Evolutionary conservation across 92 coral and sea anemone species (phyloP).

Genomic region (Phymanthus crucifer): DNA sequence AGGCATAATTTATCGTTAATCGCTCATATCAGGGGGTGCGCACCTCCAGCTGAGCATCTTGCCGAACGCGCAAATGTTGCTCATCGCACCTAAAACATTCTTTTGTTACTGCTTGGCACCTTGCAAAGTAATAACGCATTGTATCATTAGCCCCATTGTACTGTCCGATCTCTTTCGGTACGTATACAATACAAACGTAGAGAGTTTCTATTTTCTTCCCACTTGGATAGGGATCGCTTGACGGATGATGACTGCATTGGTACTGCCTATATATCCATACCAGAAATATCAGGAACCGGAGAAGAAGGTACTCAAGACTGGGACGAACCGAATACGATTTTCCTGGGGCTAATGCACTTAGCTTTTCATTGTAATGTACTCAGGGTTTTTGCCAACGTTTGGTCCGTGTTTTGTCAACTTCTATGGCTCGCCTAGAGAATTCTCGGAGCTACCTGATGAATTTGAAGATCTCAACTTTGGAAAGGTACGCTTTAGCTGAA

Average conservation of each 20-base stretch:
- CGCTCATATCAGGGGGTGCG: too few relatives aligned
- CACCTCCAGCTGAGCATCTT: too few relatives aligned
- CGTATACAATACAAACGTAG: too few relatives aligned
- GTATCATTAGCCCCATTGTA: too few relatives aligned
- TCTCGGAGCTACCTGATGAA: slow-evolving; percentile 84
- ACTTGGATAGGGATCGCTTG: slow-evolving; percentile 83
- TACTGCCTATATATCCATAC: slow-evolving; percentile 62
- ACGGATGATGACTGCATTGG: slow-evolving; percentile 90
- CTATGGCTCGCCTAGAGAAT: slow-evolving; percentile 92
- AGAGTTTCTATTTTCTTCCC: background rate
- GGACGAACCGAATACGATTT: background rate
- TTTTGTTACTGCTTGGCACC: background rate
- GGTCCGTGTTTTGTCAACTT: slow-evolving; percentile 91
- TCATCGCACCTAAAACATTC: background rate
- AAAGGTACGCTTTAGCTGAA: too few relatives aligned
- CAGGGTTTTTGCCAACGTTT: slow-evolving; percentile 81
- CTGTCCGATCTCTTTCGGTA: too few relatives aligned
- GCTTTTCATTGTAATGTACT: background rate
- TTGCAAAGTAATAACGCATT: too few relatives aligned
- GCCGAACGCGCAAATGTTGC: background rate
- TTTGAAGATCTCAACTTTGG: slow-evolving; percentile 83
- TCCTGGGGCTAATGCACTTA: background rate
- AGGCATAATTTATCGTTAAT: too few relatives aligned
- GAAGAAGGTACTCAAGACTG: slow-evolving; percentile 60
- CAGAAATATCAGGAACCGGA: slow-evolving; percentile 86